Evolutionary conservation across 1,140 invertebrate species (phyloP).

Genomic region (Chrysopa pallens): DNA sequence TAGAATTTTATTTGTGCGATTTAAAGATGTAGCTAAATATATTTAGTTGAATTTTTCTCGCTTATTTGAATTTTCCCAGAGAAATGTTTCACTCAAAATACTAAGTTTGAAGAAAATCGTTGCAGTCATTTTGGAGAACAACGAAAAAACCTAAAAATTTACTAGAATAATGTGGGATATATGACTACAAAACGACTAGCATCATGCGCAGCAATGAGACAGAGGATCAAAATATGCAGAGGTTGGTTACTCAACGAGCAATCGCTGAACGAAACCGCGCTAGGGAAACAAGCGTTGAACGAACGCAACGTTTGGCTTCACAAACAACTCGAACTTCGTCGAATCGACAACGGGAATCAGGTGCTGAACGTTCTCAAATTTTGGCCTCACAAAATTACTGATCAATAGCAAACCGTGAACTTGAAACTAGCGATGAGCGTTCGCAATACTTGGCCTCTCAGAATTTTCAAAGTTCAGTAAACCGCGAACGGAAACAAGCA

Average conservation of each 20-base stretch:
- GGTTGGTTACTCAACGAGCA: constrained; percentile 8
- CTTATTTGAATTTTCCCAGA: too few relatives aligned
- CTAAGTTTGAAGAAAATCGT: too few relatives aligned
- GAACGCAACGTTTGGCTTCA: constrained; percentile 3
- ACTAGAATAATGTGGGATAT: too few relatives aligned
- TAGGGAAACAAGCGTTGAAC: constrained; percentile 5
- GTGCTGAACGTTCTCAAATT: constrained; percentile 5
- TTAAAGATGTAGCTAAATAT: too few relatives aligned
- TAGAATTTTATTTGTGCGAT: too few relatives aligned
- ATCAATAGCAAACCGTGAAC: constrained; percentile 5
- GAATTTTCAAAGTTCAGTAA: not conserved
- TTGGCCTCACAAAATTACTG: constrained; percentile 8
- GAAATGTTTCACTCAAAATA: too few relatives aligned
- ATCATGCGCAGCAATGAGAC: constrained; percentile 6
- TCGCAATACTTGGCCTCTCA: constrained; percentile 7
- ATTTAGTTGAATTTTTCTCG: too few relatives aligned
- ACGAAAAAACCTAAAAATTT: too few relatives aligned
- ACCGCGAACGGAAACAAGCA: too few relatives aligned
- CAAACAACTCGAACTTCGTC: too few relatives aligned
- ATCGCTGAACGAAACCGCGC: constrained; percentile 7
- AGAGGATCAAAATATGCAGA: constrained; percentile 7
- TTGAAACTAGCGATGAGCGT: constrained; percentile 8
- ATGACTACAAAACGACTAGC: too few relatives aligned
- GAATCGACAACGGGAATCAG: constrained; percentile 6
- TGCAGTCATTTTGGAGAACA: too few relatives aligned